A percentile compares a stretch with the other conserved stretches of the same genome.
Evolutionary conservation across 2,113 vertebrate genomes (phyloP).

Genomic region (Ailurus styani): DNA sequence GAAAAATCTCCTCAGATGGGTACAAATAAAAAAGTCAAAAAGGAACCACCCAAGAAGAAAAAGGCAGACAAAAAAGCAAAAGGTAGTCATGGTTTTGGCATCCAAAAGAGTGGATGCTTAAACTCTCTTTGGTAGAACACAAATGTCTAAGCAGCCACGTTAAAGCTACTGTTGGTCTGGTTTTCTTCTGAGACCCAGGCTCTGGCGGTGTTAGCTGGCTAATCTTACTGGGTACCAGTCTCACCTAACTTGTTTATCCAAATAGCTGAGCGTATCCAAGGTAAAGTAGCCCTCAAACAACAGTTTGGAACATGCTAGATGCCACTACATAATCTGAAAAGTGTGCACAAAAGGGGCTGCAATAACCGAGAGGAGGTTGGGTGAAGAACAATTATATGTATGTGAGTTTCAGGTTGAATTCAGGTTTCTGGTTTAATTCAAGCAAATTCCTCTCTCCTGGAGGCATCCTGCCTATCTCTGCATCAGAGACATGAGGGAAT

Average conservation of each 20-base stretch:
- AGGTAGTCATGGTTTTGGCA: conserved; percentile 70
- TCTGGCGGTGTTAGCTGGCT: not conserved
- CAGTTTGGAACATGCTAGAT: not conserved
- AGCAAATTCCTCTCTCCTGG: not conserved
- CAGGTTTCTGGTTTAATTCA: not conserved
- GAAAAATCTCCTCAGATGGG: conserved; percentile 69
- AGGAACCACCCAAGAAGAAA: conserved; percentile 66
- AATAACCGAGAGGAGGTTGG: not conserved
- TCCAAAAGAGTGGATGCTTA: not conserved
- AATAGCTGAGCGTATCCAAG: not conserved
- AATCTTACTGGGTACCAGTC: not conserved
- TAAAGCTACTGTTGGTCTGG: not conserved
- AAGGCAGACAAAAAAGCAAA: conserved; percentile 76
- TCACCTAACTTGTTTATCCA: not conserved
- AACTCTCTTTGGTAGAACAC: not conserved
- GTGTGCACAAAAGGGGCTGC: not conserved
- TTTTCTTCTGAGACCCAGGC: not conserved
- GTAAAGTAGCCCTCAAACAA: not conserved
- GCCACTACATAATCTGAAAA: not conserved
- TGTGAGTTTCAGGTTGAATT: not conserved
- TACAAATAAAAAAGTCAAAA: conserved; percentile 67
- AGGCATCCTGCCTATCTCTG: not conserved
- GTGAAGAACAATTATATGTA: not conserved
- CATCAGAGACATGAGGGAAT: not conserved
- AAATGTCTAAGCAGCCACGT: not conserved